These are phyloP conservation scores for Samia ricini DNA, from an alignment of 1,140 invertebrate genomes.

Conservation along the genomic window DNA sequence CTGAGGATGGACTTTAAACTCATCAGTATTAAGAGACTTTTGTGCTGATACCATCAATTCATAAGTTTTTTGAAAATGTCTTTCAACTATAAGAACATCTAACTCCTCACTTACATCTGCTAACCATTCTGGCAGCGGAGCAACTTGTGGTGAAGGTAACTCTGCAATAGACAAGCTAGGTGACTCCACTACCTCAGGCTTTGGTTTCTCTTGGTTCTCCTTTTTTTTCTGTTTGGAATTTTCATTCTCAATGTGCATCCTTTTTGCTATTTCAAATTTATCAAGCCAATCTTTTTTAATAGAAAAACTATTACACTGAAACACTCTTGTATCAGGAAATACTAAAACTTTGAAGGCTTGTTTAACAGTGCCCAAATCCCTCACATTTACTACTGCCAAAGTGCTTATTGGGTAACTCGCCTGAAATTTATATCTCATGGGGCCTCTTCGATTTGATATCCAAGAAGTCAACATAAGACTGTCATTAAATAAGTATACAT, in stretches of 20 bases:
- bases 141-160: conserved; percentile 78
- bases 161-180: conserved; percentile 71
- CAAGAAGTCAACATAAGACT: conserved; percentile 80
- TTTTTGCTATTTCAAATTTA: conserved; percentile 94
- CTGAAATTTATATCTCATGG: conserved; percentile 93
- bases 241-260: conserved; percentile 86
- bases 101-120: conserved; percentile 95
- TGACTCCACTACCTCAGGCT: conserved; percentile 68
- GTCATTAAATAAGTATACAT: conserved; percentile 96
- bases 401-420: conserved; percentile 93
- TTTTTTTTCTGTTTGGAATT: conserved; percentile 80
- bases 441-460: conserved; percentile 85
- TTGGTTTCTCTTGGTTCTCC: conserved; percentile 60
- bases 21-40: conserved; percentile 65
- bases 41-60: conserved; percentile 84
- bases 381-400: conserved; percentile 96
- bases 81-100: conserved; percentile 97
- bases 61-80: conserved; percentile 97
- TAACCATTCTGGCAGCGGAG: conserved; percentile 91
- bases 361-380: conserved; percentile 93
- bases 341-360: conserved; percentile 96
- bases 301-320: conserved; percentile 91
- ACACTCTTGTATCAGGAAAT: conserved; percentile 95
- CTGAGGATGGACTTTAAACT: conserved; percentile 64
- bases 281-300: conserved; percentile 97